These are phyloP conservation scores for Chirona hameri DNA, from an alignment of 2,888 invertebrate genomes.

Conservation along the genomic window DNA sequence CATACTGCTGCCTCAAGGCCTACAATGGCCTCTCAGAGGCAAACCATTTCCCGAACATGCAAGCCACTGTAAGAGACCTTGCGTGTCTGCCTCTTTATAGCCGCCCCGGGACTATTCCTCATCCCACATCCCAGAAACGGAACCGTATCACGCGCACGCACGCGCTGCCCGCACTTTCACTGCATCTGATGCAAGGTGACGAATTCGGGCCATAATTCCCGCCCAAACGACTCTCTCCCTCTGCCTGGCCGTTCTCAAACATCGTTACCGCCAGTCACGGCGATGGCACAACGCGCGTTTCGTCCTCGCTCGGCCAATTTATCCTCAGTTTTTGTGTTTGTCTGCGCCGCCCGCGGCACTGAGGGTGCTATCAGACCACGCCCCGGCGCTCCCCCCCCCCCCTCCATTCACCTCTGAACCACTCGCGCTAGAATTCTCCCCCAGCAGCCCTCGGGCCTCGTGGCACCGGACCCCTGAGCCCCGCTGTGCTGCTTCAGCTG, in stretches of 20 bases:
- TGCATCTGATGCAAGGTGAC: not conserved
- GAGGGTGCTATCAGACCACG: too few species aligned
- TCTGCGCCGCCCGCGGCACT: not conserved
- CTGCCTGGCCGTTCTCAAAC: not conserved
- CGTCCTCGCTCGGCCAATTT: not conserved
- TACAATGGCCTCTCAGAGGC: not conserved
- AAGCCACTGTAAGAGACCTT: not conserved
- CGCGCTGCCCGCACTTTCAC: not conserved
- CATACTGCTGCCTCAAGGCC: too few species aligned
- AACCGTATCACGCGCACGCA: not conserved
- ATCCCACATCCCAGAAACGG: not conserved
- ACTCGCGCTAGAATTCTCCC: not conserved
- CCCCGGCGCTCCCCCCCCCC: not conserved
- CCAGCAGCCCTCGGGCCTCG: too few species aligned
- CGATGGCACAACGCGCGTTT: not conserved
- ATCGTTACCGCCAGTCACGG: not conserved
- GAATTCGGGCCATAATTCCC: not conserved
- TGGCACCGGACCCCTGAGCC: too few species aligned
- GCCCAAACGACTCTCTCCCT: not conserved
- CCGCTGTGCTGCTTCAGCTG: too few species aligned
- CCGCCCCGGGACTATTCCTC: not conserved
- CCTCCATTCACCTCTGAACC: not conserved
- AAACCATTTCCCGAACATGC: not conserved
- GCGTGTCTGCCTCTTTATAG: not conserved
- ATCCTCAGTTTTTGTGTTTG: not conserved